Base-by-base conservation (phyloP, 2,888 invertebrate species). In the Andrena bicolor region DNA sequence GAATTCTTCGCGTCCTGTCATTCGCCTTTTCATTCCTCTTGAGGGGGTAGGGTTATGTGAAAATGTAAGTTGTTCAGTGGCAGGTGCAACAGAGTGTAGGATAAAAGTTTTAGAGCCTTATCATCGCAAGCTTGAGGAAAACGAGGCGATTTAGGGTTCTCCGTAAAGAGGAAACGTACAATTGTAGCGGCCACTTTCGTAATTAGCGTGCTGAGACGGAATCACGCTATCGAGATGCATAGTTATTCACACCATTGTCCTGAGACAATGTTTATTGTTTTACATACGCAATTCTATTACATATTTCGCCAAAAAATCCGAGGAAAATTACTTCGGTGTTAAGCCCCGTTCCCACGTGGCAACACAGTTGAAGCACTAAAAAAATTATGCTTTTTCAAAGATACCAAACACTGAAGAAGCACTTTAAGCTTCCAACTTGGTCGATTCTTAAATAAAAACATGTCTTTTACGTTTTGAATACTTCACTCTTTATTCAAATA, bases 211-310 rank as follows among this genome's bases (percentile, higher is more conserved):
- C 72, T 66, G 48, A 63, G 75, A 32, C 53, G 81, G 65, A 77
- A 79, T 70, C 56, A 53, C 76, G 80, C 64, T 86, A 86, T 85
- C 84, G 85, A 85, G 86, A 86, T 86, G 58, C 82, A 78, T 80
- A 78, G 58, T 73, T 88, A 86, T 89, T 90, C 88, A 83, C 90
- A 89, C 84, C 80, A 90, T 90, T 90, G 89, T 90, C 76, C 69
- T 35, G 32, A 35, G 76, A 90, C 89, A 90, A 90, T 90, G 90
- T 89, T 89, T 88, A 90, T 90, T 90, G 89, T 89, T 84, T 63
- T 58, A 61, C 28, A 66, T 35, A 79, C 41, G 65, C 61, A 61
- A 75, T 58, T 71, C 66, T 61, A 73, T 69, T 76, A 75, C 79
- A 75, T 63, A 65, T 80, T 65, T 72, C 60, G 56, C 49, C 26